These are phyloP conservation scores for Andrena haemorrhoa DNA, from an alignment of 2,888 invertebrate genomes.

Conservation along the genomic window DNA sequence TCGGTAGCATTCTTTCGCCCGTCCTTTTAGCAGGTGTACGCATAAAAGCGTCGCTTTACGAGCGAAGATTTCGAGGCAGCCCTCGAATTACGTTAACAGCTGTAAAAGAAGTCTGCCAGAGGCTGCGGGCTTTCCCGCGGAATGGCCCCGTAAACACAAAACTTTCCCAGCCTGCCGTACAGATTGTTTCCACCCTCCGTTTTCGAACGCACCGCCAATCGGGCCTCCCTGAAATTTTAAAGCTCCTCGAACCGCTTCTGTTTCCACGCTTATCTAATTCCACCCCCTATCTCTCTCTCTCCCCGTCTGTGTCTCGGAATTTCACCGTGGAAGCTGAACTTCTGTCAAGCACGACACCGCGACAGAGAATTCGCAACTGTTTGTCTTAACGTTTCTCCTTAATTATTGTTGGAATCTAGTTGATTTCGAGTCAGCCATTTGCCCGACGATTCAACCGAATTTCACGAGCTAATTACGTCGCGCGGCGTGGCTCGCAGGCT, in stretches of 20 bases:
- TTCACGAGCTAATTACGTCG: background rate
- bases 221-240: conserved; percentile 16
- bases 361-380: conserved; percentile 10
- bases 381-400: conserved; percentile 13
- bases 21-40: background rate
- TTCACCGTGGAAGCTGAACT: background rate
- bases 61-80: conserved; percentile 2
- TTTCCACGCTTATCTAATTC: background rate
- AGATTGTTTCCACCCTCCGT: conserved; percentile 20
- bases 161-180: conserved; percentile 1
- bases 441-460: background rate
- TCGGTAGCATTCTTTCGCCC: background rate
- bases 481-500: background rate
- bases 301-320: no score
- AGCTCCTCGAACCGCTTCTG: background rate
- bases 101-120: conserved; percentile 19
- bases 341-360: background rate
- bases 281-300: background rate
- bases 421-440: conserved; percentile 9
- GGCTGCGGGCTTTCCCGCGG: background rate
- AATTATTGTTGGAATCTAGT: conserved; percentile 24
- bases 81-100: conserved; percentile 20
- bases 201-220: background rate
- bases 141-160: conserved; percentile 11
- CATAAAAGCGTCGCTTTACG: conserved; percentile 9